Conservation (phyloP, 2,113 vertebrate species). For the Alosa alosa region DNA sequence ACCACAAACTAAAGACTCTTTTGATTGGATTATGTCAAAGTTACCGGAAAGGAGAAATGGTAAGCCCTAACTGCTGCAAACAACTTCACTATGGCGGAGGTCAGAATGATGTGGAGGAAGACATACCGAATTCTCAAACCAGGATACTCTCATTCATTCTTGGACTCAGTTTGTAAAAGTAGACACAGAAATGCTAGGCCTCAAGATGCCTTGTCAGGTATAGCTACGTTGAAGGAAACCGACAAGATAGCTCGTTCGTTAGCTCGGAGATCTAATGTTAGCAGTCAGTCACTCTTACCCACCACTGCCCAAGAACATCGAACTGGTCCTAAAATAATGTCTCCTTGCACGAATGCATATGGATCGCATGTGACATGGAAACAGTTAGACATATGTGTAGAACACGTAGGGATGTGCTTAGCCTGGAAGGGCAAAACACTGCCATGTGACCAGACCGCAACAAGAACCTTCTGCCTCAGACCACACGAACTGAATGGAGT, state of each 20-base stretch:
- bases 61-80: not conserved
- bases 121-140: slow-evolving; percentile 23
- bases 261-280: not conserved
- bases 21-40: slow-evolving; percentile 13
- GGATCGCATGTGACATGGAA: not conserved
- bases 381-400: not conserved
- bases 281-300: not conserved
- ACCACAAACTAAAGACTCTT: not conserved
- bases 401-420: not conserved
- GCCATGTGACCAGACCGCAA: not conserved
- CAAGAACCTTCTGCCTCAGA: not conserved
- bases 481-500: not conserved
- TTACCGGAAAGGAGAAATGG: not conserved
- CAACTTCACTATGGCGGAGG: slow-evolving; percentile 39
- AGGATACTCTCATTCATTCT: not conserved
- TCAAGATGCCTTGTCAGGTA: not conserved
- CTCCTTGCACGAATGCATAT: not conserved
- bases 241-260: not conserved
- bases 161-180: not conserved
- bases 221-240: not conserved
- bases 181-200: not conserved
- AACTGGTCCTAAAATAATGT: not conserved
- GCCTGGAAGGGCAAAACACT: not conserved
- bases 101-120: slow-evolving; percentile 26
- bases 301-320: not conserved